A percentile compares a stretch with the other conserved stretches of the same genome.
Evolutionary conservation across 2,113 vertebrate genomes (phyloP).

Genomic region (Chlamydotis undulata): DNA sequence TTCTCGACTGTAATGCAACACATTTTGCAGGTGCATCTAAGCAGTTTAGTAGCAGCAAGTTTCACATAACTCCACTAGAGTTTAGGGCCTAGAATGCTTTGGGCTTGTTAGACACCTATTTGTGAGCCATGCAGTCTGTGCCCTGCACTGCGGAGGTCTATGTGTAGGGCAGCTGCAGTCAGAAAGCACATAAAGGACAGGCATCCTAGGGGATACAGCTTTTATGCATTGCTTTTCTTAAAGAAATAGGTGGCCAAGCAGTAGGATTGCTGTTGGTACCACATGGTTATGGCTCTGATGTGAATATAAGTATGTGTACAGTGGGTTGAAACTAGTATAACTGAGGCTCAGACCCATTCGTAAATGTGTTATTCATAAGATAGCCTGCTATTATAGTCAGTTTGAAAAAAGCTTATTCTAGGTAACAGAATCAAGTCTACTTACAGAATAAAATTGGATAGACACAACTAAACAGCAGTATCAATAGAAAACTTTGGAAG

Average conservation of each 20-base stretch:
- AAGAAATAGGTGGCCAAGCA: background rate
- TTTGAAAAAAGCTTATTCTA: background rate
- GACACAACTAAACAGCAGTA: background rate
- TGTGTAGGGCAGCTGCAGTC: background rate
- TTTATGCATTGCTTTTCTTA: fast-evolving
- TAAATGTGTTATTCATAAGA: background rate
- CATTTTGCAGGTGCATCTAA: background rate
- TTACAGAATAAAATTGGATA: background rate
- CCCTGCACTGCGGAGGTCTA: background rate
- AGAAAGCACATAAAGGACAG: background rate
- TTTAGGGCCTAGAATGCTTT: background rate
- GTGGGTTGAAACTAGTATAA: background rate
- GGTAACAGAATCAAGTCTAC: background rate
- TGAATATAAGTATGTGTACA: background rate
- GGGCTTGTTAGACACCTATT: background rate
- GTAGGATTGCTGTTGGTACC: background rate
- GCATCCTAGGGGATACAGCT: background rate
- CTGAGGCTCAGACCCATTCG: background rate
- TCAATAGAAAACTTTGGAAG: background rate
- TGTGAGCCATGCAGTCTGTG: background rate
- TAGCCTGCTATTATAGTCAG: background rate
- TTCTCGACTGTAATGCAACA: background rate
- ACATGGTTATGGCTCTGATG: background rate
- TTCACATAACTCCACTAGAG: background rate
- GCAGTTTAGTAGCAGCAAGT: background rate